Evolutionary conservation across 2,888 invertebrate genomes (phyloP), one percentile per base, ranked within the genome.

Genomic region (Mystacides longicornis): DNA sequence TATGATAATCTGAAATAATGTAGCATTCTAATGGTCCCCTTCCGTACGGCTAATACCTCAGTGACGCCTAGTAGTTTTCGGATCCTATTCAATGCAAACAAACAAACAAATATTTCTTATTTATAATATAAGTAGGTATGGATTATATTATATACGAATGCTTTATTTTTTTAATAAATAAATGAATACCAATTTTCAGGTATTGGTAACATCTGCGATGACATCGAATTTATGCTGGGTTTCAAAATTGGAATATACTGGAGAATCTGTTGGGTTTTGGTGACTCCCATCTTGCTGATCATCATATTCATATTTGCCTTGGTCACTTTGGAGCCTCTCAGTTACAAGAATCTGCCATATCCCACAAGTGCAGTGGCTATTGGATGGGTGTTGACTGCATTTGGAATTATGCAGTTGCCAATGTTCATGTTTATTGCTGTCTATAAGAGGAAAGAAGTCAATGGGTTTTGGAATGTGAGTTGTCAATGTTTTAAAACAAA

Each of bases 211-310:
- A 73, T 83, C 60, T 74, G 81, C 58, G 67, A 74, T 16, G 83
- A 84, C 62, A 65, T 82, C 21, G 81, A 82, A 64, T 83, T 81
- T 64, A 84, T 84, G 83, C 65, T 81, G 37, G 74, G 77, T 3
- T 68, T 67, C 14, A 72, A 75, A 64, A 75, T 81, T 2, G 73
- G 77, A 4, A 60, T 75, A 19, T 83, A 82, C 63, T 83, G 82
- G 82, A 72, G 81, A 61, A 33, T 80, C 5, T 81, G 80, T 50
- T 84, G 84, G 83, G 71, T 72, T 0, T 54, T 80, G 14, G 64
- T 81, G n/a, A 80, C 81, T 16, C 84, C 83, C 1, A 56, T 76
- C 1, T 64, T 78, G 2, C 71, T 82, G 59, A 68, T 77, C 1
- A 64, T 74, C 16, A 78, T 82, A 57, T 70, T 82, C 46, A 56